Base-by-base conservation (phyloP, 2,113 vertebrate genomes). In the Naja naja region DNA sequence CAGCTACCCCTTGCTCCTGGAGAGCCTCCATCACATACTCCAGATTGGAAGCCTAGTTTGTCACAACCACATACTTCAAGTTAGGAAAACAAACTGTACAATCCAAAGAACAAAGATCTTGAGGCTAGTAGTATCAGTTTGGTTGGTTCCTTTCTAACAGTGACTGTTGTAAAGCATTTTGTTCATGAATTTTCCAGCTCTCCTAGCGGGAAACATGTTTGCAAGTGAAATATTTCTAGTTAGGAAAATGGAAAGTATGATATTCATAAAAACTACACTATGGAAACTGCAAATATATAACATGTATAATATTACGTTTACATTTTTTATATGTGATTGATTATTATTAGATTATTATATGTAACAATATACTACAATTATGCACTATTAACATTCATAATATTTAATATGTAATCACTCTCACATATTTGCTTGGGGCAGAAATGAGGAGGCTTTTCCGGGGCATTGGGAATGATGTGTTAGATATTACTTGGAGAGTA, bases 21-120 rank as follows among this genome's bases (percentile, higher is more conserved):
- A 98, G 94, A 88, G 92, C 92, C 25, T 98, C 96, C 69, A 96
- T 94, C 25, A 97, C 97, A 5, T 12, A 93, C 39, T 97, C 90
- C 9, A 95, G 10, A 93, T 97, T 96, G 0, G 94, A 95, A 81
- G 97, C 97, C 98, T 98, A 53, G n/a, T 87, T 93, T 64, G 91
- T n/a, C 88, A 92, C 49, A 94, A 30, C 20, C 53, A 54, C 14
- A 69, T 69, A 34, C 45, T 23, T 89, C 74, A 54, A 27, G 60
- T 52, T 43, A 43, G 8, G 45, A 25, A 85, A 56, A 52, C 4
- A 27, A 23, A 92, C 39, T 54, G 5, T 30, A n/a, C 53, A 89
- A 9, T 20, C 74, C n/a, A 54, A 55, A 89, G 47, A 52, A 52
- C 34, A 90, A 11, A 90, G n/a, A 60, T 43, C 4, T 2, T 55